Evolutionary conservation across 2,113 vertebrate genomes (phyloP).

Genomic region (Numenius arquata): DNA sequence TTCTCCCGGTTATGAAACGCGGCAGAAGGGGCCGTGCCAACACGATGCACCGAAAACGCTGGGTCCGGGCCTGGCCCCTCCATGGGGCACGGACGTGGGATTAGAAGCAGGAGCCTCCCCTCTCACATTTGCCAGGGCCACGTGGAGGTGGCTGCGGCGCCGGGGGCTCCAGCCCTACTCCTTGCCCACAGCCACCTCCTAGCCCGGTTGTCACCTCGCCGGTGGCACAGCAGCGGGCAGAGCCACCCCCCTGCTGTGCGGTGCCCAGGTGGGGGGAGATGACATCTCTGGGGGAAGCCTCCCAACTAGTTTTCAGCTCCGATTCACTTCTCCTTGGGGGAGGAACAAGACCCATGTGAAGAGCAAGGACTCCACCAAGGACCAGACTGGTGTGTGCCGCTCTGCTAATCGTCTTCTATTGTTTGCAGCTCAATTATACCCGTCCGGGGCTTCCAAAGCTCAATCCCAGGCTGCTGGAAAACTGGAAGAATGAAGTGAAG

Average conservation of each 20-base stretch:
- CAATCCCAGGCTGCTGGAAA: constrained; percentile 86
- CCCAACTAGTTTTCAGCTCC: background rate
- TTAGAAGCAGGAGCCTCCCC: background rate
- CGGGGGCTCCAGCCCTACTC: background rate
- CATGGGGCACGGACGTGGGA: rapidly evolving
- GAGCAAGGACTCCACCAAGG: background rate
- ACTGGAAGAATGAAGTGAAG: constrained; percentile 95
- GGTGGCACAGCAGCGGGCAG: background rate
- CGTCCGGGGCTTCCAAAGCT: constrained; percentile 94
- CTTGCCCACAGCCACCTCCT: background rate
- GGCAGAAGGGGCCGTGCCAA: background rate
- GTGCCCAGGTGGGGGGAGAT: rapidly evolving
- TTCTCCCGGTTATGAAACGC: background rate
- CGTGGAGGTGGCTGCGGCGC: background rate
- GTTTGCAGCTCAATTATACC: constrained; percentile 92
- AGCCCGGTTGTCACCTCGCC: rapidly evolving
- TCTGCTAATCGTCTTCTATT: constrained; percentile 13
- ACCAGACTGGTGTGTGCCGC: background rate
- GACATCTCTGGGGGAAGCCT: background rate
- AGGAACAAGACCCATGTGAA: background rate
- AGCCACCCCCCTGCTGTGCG: background rate
- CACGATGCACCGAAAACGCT: rapidly evolving
- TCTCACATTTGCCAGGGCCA: background rate
- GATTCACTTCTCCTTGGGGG: background rate
- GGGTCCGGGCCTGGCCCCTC: rapidly evolving